Evolutionary conservation across 1,140 invertebrate genomes (phyloP).

Genomic region (Stegodyphus dumicola): DNA sequence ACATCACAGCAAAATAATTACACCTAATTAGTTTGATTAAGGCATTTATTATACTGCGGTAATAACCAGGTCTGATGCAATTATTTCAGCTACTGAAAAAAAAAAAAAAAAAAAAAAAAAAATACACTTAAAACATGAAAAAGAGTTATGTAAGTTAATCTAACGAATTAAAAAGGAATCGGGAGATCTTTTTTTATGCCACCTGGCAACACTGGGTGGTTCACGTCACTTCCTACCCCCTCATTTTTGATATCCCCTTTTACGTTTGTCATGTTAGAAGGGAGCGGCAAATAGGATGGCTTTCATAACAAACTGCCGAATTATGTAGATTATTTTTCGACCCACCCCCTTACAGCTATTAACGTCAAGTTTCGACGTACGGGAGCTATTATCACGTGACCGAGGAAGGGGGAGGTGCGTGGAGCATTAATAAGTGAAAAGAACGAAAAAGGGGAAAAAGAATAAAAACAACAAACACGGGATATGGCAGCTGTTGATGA

Average conservation of each 20-base stretch:
- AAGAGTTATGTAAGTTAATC: slow-evolving; percentile 22
- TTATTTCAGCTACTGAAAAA: neutral
- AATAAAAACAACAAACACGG: neutral
- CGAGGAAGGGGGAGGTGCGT: neutral
- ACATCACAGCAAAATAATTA: slow-evolving; percentile 4
- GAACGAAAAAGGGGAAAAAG: neutral
- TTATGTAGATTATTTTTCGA: slow-evolving; percentile 36
- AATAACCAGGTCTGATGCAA: neutral
- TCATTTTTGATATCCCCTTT: no score
- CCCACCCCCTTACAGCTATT: slow-evolving; percentile 26
- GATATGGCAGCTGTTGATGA: slow-evolving; percentile 39
- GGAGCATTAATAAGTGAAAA: neutral
- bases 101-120: slow-evolving; percentile 25
- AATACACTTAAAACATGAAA: slow-evolving; percentile 11
- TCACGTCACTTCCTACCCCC: neutral
- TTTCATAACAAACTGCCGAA: slow-evolving; percentile 46
- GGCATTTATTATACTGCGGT: neutral
- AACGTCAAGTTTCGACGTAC: slow-evolving; percentile 30
- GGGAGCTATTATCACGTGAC: slow-evolving; percentile 25
- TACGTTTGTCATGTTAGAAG: neutral
- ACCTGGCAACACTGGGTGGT: slow-evolving; percentile 21
- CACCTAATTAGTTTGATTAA: slow-evolving; percentile 26
- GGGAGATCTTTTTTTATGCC: neutral
- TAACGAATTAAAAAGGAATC: slow-evolving; percentile 12
- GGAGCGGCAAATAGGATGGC: neutral